Percentiles rank a stretch among this genome's conserved stretches.
phyloP scores from a whole-genome alignment of 1,140 invertebrate species.

The Drosophila micromelanica region DNA sequence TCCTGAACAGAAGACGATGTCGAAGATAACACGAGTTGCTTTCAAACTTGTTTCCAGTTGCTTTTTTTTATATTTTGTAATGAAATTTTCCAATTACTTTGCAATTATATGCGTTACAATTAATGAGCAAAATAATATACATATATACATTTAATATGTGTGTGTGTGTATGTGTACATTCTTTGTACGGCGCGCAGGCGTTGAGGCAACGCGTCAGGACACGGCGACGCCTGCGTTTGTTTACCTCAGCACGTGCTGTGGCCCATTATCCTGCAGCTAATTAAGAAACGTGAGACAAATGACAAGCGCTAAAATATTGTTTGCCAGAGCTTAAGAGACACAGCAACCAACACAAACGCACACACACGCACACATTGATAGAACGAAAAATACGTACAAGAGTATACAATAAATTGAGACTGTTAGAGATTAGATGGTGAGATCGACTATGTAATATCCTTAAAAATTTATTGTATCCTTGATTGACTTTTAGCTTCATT shows the following conservation, averaged over 20 bases:
- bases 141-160: too few relatives aligned
- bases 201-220: neutral
- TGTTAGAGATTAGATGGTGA: too few relatives aligned
- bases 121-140: conserved; percentile 36
- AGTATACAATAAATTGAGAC: neutral
- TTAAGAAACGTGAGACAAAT: conserved; percentile 82
- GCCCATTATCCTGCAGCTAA: conserved; percentile 76
- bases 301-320: conserved; percentile 72
- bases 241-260: conserved; percentile 65
- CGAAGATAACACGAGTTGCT: conserved; percentile 9
- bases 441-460: neutral
- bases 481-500: neutral
- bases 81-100: conserved; percentile 79
- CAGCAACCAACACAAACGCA: conserved; percentile 2
- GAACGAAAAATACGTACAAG: neutral
- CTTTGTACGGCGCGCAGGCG: conserved; percentile 37
- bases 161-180: too few relatives aligned
- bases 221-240: conserved; percentile 34
- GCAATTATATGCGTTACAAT: conserved; percentile 67
- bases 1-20: conserved; percentile 13
- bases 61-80: conserved; percentile 38
- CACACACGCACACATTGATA: conserved; percentile 13
- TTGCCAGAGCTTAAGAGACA: conserved; percentile 25
- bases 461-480: neutral
- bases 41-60: conserved; percentile 19